phyloP scores from a whole-genome alignment of 1,140 invertebrate genomes.

The Saccostrea echinata region DNA sequence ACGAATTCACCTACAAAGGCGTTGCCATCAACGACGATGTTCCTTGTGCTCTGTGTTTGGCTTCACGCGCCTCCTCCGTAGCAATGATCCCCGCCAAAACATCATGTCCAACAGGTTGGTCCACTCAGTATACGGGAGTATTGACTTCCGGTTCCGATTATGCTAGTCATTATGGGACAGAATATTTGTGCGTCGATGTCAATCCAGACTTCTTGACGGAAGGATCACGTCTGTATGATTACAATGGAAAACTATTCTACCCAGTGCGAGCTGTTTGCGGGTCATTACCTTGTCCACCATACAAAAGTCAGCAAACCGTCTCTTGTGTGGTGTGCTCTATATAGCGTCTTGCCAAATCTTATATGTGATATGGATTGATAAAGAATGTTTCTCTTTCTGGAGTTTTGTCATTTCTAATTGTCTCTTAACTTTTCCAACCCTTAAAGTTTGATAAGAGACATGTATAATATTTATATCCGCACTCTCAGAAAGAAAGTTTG shows the following conservation, averaged over 20 bases:
- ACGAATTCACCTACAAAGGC: neutral
- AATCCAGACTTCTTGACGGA: neutral
- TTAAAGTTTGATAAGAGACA: too few relatives aligned
- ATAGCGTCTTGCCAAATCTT: too few relatives aligned
- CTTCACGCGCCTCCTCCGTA: neutral
- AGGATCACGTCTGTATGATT: neutral
- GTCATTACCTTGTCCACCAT: conserved; percentile 13
- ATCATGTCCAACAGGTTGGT: neutral
- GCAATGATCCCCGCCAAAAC: neutral
- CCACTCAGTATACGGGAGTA: neutral
- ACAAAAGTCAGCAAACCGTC: conserved; percentile 5
- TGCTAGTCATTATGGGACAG: neutral
- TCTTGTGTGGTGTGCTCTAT: conserved; percentile 35
- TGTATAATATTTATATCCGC: too few relatives aligned
- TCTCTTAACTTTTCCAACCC: too few relatives aligned
- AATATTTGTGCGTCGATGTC: conserved; percentile 40
- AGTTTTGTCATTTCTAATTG: too few relatives aligned
- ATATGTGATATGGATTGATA: too few relatives aligned
- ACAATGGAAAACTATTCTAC: conserved; percentile 11
- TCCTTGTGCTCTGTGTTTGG: neutral
- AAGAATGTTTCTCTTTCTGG: too few relatives aligned
- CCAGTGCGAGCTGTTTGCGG: conserved; percentile 5
- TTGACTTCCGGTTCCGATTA: neutral
- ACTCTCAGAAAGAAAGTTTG: too few relatives aligned
- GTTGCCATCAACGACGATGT: neutral